Evolutionary conservation across 2,888 invertebrate species (phyloP), one percentile per base, ranked within the genome.

Genomic region (Sinohyriopsis cumingii): DNA sequence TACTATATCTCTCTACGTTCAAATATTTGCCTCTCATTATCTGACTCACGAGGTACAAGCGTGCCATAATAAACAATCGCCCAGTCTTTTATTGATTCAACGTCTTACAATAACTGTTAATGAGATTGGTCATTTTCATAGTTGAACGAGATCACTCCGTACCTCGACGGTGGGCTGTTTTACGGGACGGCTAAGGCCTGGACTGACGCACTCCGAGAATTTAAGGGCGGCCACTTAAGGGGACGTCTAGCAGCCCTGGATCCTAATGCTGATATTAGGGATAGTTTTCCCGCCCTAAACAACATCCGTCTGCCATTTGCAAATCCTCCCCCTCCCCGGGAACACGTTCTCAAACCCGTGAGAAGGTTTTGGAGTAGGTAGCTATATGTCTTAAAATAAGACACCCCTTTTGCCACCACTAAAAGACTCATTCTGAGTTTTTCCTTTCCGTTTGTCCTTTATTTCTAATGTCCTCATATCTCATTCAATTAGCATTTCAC

Each of bases 141-240:
- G 92, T 80, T 93, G 62, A 99, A 99, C 92, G 95, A 96, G 91
- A 96, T 97, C 91, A 98, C 98, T 64, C 95, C 97, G 85, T 99
- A 98, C 97, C 96, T 99, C 87, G 99, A 99, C 91, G 99, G 96
- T 76, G 98, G 97, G 91, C 97, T 98, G 91, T 94, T 99, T 86
- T 99, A 99, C 92, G 97, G 97, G 88, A 97, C 96, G 59, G 96
- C 96, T 85, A 98, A 99, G 91, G 97, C 98, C 70, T 98, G 99
- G 97, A 94, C 97, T 82, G 97, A 96, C 91, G 95, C 96, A 78
- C 95, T 99, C 95, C 92, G 99, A 68, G 90, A 90, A 12, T 90
- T 91, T 73, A 82, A 87, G 28, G 98, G 98, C 65, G 33, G 59
- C 6, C 57, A 65, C 15, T 33, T 33, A 33, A 63, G 56, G 0